A percentile compares a stretch with the other conserved stretches of the same genome.
Evolutionary conservation across 2,797 vertebrate genomes (phyloP).

Genomic region (Threskiornis aethiopicus): DNA sequence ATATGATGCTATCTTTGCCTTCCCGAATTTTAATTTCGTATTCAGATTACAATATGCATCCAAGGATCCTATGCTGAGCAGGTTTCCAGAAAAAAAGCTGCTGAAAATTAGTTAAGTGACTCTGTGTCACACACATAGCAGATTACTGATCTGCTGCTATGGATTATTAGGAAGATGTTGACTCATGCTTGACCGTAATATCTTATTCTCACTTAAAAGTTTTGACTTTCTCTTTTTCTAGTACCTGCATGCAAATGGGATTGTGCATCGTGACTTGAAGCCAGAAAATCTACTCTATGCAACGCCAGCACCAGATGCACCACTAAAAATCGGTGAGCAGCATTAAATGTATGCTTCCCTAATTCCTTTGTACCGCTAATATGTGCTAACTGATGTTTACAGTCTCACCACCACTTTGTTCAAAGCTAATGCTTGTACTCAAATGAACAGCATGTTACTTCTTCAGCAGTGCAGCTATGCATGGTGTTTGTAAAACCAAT

Average conservation of each 20-base stretch:
- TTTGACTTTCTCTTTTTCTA: conserved; percentile 54
- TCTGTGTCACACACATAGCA: not conserved
- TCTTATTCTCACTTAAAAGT: not conserved
- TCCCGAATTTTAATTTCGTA: not conserved
- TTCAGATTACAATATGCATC: not conserved
- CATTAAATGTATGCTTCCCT: not conserved
- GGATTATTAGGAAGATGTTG: not conserved
- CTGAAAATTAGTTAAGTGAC: not conserved
- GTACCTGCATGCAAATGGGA: conserved; percentile 89
- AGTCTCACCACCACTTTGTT: not conserved
- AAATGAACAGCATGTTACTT: not conserved
- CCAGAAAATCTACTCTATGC: conserved; percentile 89
- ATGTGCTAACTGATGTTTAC: not conserved
- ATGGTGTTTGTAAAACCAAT: not conserved
- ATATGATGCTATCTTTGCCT: not conserved
- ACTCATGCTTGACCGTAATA: not conserved
- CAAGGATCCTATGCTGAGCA: not conserved
- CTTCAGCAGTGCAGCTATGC: not conserved
- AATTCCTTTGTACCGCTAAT: not conserved
- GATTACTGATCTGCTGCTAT: not conserved
- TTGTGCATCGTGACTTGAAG: conserved; percentile 89
- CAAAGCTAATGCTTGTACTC: not conserved
- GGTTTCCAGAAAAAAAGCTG: not conserved
- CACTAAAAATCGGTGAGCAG: conserved; percentile 85
- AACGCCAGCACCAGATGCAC: conserved; percentile 86